Percentiles rank a stretch among this genome's conserved stretches.
Evolutionary conservation across 2,113 vertebrate genomes (phyloP).

Genomic region (Carollia perspicillata): DNA sequence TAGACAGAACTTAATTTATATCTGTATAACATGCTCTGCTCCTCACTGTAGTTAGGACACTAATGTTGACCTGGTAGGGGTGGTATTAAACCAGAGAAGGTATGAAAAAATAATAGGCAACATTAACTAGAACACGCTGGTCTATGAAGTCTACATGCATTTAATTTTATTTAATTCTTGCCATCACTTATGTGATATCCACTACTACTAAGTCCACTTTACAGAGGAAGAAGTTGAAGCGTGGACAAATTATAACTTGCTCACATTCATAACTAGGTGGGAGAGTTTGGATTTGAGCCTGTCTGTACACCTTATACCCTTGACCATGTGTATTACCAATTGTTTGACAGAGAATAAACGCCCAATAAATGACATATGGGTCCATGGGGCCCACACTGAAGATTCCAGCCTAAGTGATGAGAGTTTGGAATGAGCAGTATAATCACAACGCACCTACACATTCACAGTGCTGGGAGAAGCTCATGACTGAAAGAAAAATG

Average conservation of each 20-base stretch:
- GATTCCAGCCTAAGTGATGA: neutral
- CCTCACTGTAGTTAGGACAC: neutral
- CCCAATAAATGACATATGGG: neutral
- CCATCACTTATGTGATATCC: neutral
- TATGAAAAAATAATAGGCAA: neutral
- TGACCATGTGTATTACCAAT: neutral
- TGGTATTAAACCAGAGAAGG: neutral
- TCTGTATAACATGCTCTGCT: neutral
- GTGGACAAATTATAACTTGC: neutral
- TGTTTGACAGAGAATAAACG: neutral
- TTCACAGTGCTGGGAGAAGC: neutral
- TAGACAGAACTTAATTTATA: neutral
- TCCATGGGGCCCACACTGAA: neutral
- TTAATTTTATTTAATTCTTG: slow-evolving; percentile 23
- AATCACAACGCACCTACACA: neutral
- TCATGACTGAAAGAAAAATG: neutral
- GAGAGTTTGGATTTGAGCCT: neutral
- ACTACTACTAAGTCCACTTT: slow-evolving; percentile 11
- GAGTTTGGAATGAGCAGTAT: neutral
- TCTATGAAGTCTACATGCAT: neutral
- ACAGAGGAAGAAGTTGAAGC: neutral
- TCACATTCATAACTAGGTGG: neutral
- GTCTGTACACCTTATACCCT: neutral
- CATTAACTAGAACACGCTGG: neutral
- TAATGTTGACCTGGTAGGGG: neutral